Evolutionary conservation across 2,888 invertebrate species (phyloP), one percentile per base, ranked within the genome.

Genomic region (Xanthostigma xanthostigma): DNA sequence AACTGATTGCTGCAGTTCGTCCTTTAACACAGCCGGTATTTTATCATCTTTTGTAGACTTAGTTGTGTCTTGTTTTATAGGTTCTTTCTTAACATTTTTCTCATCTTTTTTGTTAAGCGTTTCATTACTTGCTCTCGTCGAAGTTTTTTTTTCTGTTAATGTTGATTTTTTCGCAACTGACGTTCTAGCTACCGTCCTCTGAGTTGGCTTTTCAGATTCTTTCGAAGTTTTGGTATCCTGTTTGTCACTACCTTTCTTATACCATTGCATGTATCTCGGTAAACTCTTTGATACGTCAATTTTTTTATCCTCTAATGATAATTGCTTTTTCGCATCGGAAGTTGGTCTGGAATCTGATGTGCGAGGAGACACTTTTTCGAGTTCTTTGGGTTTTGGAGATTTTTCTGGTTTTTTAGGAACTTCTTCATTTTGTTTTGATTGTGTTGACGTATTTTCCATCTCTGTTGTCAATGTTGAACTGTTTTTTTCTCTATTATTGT

Each of bases 231-330:
- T 37, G 68, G 45, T 50, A 62, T 61, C 57, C 68, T 72, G 55
- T 51, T 65, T 64, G 27, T 66, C 57, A 1, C 71, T 65, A 46
- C 72, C 59, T 58, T 75, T 78, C 59, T 78, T 78, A 57, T 85
- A 85, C 84, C 84, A 84, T 58, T 84, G 84, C 85, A 85, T 85
- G 56, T 85, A 85, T 51, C 81, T 70, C 2, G 84, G 78, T 38
- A 76, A 66, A 54, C 73, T 73, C 61, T 75, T 76, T 53, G 70
- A 55, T 43, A 54, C 56, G 41, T 63, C 63, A 17, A 54, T 53
- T 46, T 58, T 63, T 50, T 54, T 55, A 50, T 9, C 55, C 53
- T 56, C 54, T 34, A 33, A 10, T 10, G 12, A 56, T n/a, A n/a
- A n/a, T 65, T 65, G 48, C 65, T 55, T 44, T 50, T 51, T 41